Percentiles rank a stretch among this genome's conserved stretches.
These are phyloP conservation scores for Xiphophorus hellerii DNA, from an alignment of 2,113 vertebrate species.

Conservation along the genomic window DNA sequence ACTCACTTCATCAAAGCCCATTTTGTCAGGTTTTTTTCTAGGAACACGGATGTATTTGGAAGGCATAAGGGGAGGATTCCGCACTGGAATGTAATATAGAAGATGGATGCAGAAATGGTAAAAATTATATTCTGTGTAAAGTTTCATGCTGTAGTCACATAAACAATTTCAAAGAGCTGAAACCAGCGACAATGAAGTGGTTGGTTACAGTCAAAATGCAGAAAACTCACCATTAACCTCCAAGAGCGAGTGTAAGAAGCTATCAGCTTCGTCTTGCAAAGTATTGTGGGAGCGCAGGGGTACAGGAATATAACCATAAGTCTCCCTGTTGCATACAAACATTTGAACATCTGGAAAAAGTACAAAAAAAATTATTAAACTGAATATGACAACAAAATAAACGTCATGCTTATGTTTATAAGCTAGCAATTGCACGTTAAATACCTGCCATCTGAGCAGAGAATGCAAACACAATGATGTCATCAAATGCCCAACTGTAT, in stretches of 20 bases:
- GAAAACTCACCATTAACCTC: constrained; percentile 88
- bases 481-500: constrained; percentile 92
- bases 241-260: constrained; percentile 86
- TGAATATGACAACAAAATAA: neutral
- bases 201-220: neutral
- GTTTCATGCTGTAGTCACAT: constrained; percentile 32
- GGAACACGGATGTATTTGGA: constrained; percentile 80
- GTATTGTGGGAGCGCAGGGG: constrained; percentile 86
- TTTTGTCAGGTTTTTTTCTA: constrained; percentile 82
- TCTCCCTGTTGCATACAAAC: constrained; percentile 89
- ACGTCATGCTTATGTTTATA: neutral
- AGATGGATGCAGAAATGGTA: constrained; percentile 64
- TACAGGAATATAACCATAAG: constrained; percentile 87
- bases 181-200: constrained; percentile 13
- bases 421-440: neutral
- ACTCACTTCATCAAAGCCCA: constrained; percentile 91
- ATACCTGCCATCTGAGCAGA: constrained; percentile 90
- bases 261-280: constrained; percentile 87
- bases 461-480: constrained; percentile 94
- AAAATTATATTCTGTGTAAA: constrained; percentile 25
- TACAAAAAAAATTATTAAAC: constrained; percentile 2
- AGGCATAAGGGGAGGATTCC: constrained; percentile 80
- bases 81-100: constrained; percentile 76
- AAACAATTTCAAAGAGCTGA: constrained; percentile 13
- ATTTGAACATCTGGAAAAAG: constrained; percentile 87